Evolutionary conservation across 1,140 invertebrate species (phyloP), one percentile per base, ranked within the genome.

Genomic region (Tetramorium alpestre): DNA sequence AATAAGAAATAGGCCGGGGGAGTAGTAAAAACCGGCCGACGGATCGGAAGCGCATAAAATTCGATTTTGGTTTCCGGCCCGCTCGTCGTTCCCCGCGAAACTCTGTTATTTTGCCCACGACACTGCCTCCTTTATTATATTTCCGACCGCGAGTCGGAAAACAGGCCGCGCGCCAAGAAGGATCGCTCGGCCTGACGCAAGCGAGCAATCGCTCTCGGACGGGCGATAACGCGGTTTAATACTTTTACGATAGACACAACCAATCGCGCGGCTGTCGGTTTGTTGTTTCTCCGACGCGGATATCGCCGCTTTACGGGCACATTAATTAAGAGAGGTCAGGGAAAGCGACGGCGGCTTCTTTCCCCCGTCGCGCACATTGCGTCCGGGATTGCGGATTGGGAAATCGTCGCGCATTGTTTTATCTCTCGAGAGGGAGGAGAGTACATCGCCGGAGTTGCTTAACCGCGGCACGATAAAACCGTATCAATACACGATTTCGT

Each of bases 31-130:
- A 64, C 6, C 4, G 33, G 3, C 5, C 3, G 33, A 38, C 22
- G 41, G 25, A 88, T 92, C 92, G 87, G 88, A 92, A 91, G 90
- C 92, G 81, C 75, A 85, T 88, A 90, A 92, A 92, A 67, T 89
- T 54, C 72, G 88, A 49, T 67, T 64, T 84, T 58, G 41, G 58
- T 47, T 25, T 56, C 75, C 47, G 54, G 6, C 7, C 0, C 33
- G 22, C 22, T 22, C 56, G 54, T 62, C 18, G 62, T 76, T 88
- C 56, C 78, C 8, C 44, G 13, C 41, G 11, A 22, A 33, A 77
- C 47, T 85, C 51, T 11, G 25, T 85, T 88, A 28, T 87, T 80
- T 86, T 86, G 51, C 16, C 44, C 69, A 47, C 47, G 65, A 60
- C 56, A 73, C 47, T 16, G 85, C 75, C 84, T 85, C 75, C 62